Percentiles rank a stretch among this genome's conserved stretches.
Evolutionary conservation across 2,888 invertebrate genomes (phyloP).

Genomic region (Euzophera pinguis): DNA sequence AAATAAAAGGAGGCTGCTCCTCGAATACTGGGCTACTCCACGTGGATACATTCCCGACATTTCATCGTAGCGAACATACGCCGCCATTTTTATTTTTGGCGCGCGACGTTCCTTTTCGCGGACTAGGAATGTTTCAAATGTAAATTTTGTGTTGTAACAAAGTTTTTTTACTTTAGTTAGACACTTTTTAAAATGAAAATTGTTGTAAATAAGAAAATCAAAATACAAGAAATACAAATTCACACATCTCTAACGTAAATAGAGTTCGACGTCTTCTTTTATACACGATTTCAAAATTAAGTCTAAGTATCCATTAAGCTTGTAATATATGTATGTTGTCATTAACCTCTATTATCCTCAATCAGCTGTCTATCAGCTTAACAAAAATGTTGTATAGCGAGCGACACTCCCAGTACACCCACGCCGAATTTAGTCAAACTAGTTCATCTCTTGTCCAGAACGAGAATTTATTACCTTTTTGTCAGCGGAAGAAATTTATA

Average conservation of each 20-base stretch:
- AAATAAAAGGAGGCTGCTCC: conserved; percentile 54
- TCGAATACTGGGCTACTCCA: conserved; percentile 21
- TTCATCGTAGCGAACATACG: conserved; percentile 47
- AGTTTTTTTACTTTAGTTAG: too few relatives aligned
- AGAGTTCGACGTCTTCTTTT: too few relatives aligned
- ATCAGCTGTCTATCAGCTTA: conserved; percentile 7
- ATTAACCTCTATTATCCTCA: conserved; percentile 3
- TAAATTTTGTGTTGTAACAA: conserved; percentile 7
- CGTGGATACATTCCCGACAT: conserved; percentile 61
- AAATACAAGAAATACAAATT: too few relatives aligned
- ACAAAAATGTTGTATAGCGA: conserved; percentile 3
- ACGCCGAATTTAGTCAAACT: not conserved
- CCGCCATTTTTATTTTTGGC: conserved; percentile 61
- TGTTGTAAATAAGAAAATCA: too few relatives aligned
- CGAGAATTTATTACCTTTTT: not conserved
- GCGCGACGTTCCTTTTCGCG: conserved; percentile 36
- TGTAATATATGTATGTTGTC: not conserved
- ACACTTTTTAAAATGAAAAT: too few relatives aligned
- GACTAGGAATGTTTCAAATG: conserved; percentile 24
- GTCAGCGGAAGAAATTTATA: not conserved
- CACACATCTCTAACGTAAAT: too few relatives aligned
- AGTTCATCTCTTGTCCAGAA: not conserved
- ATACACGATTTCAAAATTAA: too few relatives aligned
- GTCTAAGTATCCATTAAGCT: too few relatives aligned
- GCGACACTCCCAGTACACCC: conserved; percentile 8